These are phyloP conservation scores for Chalcosyrphus nemorum DNA, from an alignment of 2,888 invertebrate species.

Conservation along the genomic window DNA sequence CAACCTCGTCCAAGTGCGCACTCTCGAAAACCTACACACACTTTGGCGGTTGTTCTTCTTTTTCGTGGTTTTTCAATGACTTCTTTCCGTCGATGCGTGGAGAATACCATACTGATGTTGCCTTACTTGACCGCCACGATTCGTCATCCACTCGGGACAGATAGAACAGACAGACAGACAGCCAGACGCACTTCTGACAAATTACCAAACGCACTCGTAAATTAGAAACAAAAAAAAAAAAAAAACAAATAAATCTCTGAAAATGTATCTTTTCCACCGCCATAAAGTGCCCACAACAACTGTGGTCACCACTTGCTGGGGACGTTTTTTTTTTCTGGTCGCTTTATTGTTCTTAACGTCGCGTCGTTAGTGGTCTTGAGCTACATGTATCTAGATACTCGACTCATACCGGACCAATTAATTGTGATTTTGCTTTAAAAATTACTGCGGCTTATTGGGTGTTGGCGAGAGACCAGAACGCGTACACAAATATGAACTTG, in stretches of 20 bases:
- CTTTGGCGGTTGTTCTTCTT: too few relatives aligned
- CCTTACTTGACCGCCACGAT: slow-evolving; percentile 18
- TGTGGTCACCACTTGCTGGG: slow-evolving; percentile 13
- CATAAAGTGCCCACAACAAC: slow-evolving; percentile 32
- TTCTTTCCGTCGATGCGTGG: background rate
- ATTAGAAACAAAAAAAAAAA: slow-evolving; percentile 22
- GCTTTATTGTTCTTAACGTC: background rate
- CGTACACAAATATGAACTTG: slow-evolving; percentile 34
- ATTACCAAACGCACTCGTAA: slow-evolving; percentile 49
- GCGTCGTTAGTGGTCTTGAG: slow-evolving; percentile 26
- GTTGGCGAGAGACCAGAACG: slow-evolving; percentile 34
- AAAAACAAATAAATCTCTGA: background rate
- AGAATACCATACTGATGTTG: background rate
- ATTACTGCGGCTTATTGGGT: slow-evolving; percentile 9
- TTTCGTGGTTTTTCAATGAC: background rate
- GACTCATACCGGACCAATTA: slow-evolving; percentile 35
- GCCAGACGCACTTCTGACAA: slow-evolving; percentile 60
- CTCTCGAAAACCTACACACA: slow-evolving; percentile 3
- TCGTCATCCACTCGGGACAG: slow-evolving; percentile 20
- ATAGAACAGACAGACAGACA: slow-evolving; percentile 33
- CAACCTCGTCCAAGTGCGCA: background rate
- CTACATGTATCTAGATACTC: background rate
- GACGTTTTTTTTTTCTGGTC: background rate
- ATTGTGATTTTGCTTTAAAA: slow-evolving; percentile 37
- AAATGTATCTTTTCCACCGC: slow-evolving; percentile 40